Percentiles rank a stretch among this genome's conserved stretches.
Conservation (phyloP, 2,888 invertebrate species). For the Pardosa pseudoannulata region DNA sequence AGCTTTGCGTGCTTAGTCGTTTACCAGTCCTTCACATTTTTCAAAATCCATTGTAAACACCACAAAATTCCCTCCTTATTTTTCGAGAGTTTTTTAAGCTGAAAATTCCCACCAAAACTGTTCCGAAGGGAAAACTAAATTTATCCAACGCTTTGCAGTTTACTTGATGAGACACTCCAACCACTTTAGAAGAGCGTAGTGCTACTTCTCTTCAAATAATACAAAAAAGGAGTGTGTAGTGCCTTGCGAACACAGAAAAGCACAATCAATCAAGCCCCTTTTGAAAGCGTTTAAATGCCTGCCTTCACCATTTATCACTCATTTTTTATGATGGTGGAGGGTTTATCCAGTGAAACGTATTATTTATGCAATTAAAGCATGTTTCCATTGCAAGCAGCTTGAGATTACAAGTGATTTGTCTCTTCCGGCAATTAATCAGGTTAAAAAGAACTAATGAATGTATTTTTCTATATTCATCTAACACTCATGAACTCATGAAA, state of each 20-base stretch:
- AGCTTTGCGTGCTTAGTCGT: slow-evolving; percentile 45
- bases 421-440: slow-evolving; percentile 43
- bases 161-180: slow-evolving; percentile 63
- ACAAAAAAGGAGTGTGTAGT: slow-evolving; percentile 39
- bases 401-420: slow-evolving; percentile 67
- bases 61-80: slow-evolving; percentile 44
- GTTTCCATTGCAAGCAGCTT: slow-evolving; percentile 53
- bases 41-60: slow-evolving; percentile 54
- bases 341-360: slow-evolving; percentile 63
- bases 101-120: slow-evolving; percentile 27
- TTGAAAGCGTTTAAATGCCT: slow-evolving; percentile 66
- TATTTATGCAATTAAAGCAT: slow-evolving; percentile 68
- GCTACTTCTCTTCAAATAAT: slow-evolving; percentile 37
- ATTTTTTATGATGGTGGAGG: slow-evolving; percentile 41
- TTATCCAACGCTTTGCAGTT: slow-evolving; percentile 43
- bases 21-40: slow-evolving; percentile 34
- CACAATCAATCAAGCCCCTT: slow-evolving; percentile 65
- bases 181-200: slow-evolving; percentile 57
- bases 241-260: slow-evolving; percentile 28
- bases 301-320: slow-evolving; percentile 59
- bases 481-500: too few relatives aligned
- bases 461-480: slow-evolving; percentile 1
- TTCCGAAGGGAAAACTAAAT: slow-evolving; percentile 58
- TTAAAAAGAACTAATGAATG: slow-evolving; percentile 55
- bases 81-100: not conserved